Percentiles rank a stretch among this genome's conserved stretches.
Evolutionary conservation across 35 echinoderm and acorn worm genomes (phyloP).

Genomic region (Hemicentrotus pulcherrimus): DNA sequence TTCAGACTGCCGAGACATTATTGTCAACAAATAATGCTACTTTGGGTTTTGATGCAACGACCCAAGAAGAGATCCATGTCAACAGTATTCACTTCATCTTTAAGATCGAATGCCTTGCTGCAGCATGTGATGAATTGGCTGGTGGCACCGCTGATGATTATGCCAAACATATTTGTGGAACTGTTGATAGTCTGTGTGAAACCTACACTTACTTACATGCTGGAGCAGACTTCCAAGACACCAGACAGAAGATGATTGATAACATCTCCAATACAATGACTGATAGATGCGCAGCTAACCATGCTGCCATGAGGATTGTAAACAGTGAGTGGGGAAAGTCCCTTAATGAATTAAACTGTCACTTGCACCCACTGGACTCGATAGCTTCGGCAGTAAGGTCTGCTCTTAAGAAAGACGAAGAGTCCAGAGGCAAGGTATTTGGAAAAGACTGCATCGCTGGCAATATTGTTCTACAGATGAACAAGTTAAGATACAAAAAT

Average conservation of each 20-base stretch:
- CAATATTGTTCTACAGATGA: no score
- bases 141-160: constrained; percentile 52
- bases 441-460: no score
- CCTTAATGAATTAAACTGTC: constrained; percentile 51
- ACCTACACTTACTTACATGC: constrained; percentile 50
- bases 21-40: constrained; percentile 5
- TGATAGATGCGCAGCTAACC: constrained; percentile 49
- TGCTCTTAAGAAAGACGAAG: constrained; percentile 4
- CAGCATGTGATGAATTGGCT: constrained; percentile 26
- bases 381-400: constrained; percentile 26
- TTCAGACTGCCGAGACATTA: constrained; percentile 46
- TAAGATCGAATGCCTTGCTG: constrained; percentile 33
- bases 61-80: no score
- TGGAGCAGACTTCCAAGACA: constrained; percentile 27
- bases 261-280: constrained; percentile 57
- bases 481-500: no score
- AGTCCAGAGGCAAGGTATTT: no score
- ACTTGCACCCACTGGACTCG: constrained; percentile 40
- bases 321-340: constrained; percentile 41
- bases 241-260: constrained; percentile 26
- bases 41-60: no score
- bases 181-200: constrained; percentile 28
- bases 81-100: constrained; percentile 62
- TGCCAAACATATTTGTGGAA: constrained; percentile 31
- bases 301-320: constrained; percentile 48